Evolutionary conservation across 1,140 invertebrate genomes (phyloP).

Genomic region (Euwallacea fornicatus): DNA sequence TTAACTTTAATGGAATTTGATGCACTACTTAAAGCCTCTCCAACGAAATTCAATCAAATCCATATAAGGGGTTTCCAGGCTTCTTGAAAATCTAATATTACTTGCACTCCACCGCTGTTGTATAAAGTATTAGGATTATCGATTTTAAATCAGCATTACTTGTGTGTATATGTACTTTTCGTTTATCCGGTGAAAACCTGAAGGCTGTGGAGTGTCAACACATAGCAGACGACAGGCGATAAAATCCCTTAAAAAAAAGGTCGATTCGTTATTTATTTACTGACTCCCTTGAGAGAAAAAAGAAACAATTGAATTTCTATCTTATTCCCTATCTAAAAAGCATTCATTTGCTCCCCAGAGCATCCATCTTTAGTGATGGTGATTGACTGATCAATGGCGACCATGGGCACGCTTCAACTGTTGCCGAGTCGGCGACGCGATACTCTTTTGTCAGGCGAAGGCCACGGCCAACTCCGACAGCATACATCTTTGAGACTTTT

Average conservation of each 20-base stretch:
- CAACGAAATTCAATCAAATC: conserved; percentile 14
- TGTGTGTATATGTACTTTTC: background rate
- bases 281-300: conserved; percentile 15
- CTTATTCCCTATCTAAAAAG: conserved; percentile 32
- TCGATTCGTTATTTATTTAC: conserved; percentile 8
- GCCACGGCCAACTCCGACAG: background rate
- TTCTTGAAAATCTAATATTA: conserved; percentile 24
- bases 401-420: conserved; percentile 35
- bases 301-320: conserved; percentile 34
- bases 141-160: conserved; percentile 12
- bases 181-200: too few species aligned
- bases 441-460: conserved; percentile 7
- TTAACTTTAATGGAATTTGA: conserved; percentile 16
- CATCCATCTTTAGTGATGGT: conserved; percentile 36
- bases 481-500: conserved; percentile 17
- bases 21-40: conserved; percentile 8
- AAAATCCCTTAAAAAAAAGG: background rate
- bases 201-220: too few species aligned
- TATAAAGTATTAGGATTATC: conserved; percentile 21
- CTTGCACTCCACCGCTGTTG: conserved; percentile 13
- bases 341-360: conserved; percentile 25
- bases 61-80: conserved; percentile 12
- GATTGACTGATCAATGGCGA: conserved; percentile 40
- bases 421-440: conserved; percentile 9
- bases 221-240: background rate